Conservation (phyloP, 2,113 vertebrate species). For the Chascanopsetta lugubris region DNA sequence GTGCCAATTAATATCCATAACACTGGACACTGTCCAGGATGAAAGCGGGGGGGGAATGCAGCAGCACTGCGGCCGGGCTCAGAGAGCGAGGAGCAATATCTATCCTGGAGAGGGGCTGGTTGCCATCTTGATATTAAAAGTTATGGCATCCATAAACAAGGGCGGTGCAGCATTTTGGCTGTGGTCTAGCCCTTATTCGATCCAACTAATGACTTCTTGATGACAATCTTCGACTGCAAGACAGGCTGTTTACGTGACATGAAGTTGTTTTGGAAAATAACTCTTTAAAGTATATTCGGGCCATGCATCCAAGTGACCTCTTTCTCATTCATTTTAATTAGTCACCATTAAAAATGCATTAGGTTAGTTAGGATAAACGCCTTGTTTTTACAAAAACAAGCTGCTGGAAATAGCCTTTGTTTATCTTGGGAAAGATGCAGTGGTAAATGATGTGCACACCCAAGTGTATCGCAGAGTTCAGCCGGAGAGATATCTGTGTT, state of each 20-base stretch:
- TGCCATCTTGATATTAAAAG: constrained; percentile 33
- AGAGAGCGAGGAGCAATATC: constrained; percentile 26
- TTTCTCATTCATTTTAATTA: neutral
- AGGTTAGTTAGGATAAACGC: constrained; percentile 1
- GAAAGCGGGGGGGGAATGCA: constrained; percentile 19
- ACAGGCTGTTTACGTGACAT: neutral
- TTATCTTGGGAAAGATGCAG: constrained; percentile 1
- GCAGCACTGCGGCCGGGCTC: constrained; percentile 28
- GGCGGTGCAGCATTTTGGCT: constrained; percentile 9
- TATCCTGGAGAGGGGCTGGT: constrained; percentile 33
- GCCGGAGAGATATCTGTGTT: too few relatives aligned
- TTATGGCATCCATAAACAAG: constrained; percentile 32
- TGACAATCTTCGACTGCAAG: constrained; percentile 5
- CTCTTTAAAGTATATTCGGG: neutral
- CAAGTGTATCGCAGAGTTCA: too few relatives aligned
- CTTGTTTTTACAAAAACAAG: neutral
- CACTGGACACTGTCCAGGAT: constrained; percentile 36
- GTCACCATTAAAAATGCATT: neutral
- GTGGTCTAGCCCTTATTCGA: constrained; percentile 22
- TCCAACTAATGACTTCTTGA: constrained; percentile 30
- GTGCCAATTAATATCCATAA: constrained; percentile 52
- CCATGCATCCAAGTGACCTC: neutral
- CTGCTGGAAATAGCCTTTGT: neutral
- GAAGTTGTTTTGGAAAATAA: constrained; percentile 2
- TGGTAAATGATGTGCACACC: neutral